Percentiles rank a stretch among this genome's conserved stretches.
Evolutionary conservation across 2,113 vertebrate genomes (phyloP).

Genomic region (Platycercus adscitus): DNA sequence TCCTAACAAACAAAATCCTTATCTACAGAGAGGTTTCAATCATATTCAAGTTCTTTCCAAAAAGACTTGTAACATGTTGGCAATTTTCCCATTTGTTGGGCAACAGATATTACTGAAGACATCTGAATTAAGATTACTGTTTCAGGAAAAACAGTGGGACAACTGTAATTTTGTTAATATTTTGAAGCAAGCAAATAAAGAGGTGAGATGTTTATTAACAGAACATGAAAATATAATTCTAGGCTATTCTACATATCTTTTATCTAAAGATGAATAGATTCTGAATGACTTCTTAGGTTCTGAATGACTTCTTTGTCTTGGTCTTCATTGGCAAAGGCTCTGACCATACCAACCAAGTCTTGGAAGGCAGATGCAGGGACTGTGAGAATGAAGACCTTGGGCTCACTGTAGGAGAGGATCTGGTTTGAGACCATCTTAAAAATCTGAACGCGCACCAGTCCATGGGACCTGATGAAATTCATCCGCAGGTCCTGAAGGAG

Average conservation of each 20-base stretch:
- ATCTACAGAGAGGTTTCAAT: background rate
- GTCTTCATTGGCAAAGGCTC: too few species aligned
- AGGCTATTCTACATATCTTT: background rate
- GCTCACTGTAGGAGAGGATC: too few species aligned
- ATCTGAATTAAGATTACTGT: background rate
- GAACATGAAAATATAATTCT: background rate
- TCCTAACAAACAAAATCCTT: background rate
- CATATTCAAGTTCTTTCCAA: background rate
- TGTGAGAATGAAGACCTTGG: too few species aligned
- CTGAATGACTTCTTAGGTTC: too few species aligned
- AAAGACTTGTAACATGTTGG: background rate
- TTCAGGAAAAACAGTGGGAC: background rate
- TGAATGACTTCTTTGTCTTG: too few species aligned
- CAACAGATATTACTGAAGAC: background rate
- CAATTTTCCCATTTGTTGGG: background rate
- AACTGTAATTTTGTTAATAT: background rate
- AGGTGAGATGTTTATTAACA: background rate
- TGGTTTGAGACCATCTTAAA: too few species aligned
- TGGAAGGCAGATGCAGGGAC: too few species aligned
- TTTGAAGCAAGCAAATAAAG: background rate
- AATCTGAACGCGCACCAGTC: too few species aligned
- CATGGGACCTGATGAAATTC: too few species aligned
- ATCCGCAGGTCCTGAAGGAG: too few species aligned
- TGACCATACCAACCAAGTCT: too few species aligned
- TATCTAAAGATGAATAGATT: background rate